Conservation (phyloP, 2,113 vertebrate genomes). For the Gnathonemus echidnorhynchus region DNA sequence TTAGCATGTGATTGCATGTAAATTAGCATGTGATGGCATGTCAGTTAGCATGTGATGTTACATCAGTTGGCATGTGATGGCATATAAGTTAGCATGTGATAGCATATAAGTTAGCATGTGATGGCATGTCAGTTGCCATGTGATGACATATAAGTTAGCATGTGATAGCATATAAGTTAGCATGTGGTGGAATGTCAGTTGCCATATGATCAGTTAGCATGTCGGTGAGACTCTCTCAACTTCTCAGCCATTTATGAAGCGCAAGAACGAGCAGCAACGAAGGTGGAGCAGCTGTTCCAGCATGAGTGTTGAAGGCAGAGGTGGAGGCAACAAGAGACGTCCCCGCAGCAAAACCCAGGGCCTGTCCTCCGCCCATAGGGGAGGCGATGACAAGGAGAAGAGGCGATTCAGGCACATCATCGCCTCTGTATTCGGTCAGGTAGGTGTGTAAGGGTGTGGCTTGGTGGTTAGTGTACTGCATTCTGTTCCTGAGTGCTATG, state of each 20-base stretch:
- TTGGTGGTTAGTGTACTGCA: not conserved
- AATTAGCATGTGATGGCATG: not conserved
- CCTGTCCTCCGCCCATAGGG: constrained; percentile 47
- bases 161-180: not conserved
- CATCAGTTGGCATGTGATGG: not conserved
- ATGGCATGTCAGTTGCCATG: not conserved
- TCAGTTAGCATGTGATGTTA: not conserved
- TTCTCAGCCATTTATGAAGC: constrained; percentile 62
- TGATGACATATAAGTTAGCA: too few relatives aligned
- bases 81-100: not conserved
- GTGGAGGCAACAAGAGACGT: constrained; percentile 49
- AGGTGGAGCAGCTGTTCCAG: constrained; percentile 57
- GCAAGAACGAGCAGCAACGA: constrained; percentile 59
- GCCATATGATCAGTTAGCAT: not conserved
- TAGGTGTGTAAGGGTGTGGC: constrained; percentile 31
- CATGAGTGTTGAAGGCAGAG: not conserved
- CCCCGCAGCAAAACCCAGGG: constrained; percentile 56
- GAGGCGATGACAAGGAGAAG: constrained; percentile 35
- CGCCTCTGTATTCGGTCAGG: constrained; percentile 66
- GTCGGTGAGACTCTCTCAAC: not conserved
- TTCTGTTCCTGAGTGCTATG: not conserved
- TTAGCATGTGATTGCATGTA: not conserved
- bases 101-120: not conserved
- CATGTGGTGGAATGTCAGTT: not conserved
- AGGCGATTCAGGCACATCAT: constrained; percentile 59